These are phyloP conservation scores for Hypolimnas misippus DNA, from an alignment of 2,888 invertebrate species.

Conservation along the genomic window DNA sequence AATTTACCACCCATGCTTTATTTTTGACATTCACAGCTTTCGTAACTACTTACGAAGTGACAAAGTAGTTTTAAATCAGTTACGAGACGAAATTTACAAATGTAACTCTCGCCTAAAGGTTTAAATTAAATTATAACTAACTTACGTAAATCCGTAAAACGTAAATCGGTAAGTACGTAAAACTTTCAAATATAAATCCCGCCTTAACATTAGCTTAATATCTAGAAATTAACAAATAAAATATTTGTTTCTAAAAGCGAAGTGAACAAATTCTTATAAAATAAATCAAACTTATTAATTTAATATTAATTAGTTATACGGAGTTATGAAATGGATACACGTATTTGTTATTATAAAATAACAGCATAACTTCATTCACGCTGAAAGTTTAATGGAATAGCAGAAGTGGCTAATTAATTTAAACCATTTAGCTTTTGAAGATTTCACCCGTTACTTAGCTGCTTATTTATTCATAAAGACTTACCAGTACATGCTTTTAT, in stretches of 20 bases:
- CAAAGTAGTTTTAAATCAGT: too few relatives aligned
- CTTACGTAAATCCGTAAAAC: too few relatives aligned
- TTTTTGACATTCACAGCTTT: too few relatives aligned
- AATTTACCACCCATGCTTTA: too few relatives aligned
- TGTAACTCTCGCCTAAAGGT: too few relatives aligned
- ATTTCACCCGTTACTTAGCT: background rate
- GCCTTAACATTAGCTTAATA: too few relatives aligned
- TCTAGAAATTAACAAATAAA: background rate
- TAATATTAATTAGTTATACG: background rate
- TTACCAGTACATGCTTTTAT: background rate
- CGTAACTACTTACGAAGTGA: too few relatives aligned
- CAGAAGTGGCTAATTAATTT: conserved; percentile 21
- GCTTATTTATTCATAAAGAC: background rate
- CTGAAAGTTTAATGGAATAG: conserved; percentile 8
- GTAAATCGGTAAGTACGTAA: too few relatives aligned
- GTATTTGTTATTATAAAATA: conserved; percentile 12
- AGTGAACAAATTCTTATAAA: background rate
- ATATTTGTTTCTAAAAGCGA: background rate
- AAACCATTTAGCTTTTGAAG: conserved; percentile 20
- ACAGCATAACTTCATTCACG: conserved; percentile 3
- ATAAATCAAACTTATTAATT: background rate
- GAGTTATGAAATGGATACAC: background rate
- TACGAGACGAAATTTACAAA: too few relatives aligned
- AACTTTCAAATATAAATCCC: too few relatives aligned
- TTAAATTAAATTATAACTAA: too few relatives aligned